Percentiles rank a stretch among this genome's conserved stretches.
phyloP scores from a whole-genome alignment of 2,888 invertebrate species.

The Apodemia hepburni region DNA sequence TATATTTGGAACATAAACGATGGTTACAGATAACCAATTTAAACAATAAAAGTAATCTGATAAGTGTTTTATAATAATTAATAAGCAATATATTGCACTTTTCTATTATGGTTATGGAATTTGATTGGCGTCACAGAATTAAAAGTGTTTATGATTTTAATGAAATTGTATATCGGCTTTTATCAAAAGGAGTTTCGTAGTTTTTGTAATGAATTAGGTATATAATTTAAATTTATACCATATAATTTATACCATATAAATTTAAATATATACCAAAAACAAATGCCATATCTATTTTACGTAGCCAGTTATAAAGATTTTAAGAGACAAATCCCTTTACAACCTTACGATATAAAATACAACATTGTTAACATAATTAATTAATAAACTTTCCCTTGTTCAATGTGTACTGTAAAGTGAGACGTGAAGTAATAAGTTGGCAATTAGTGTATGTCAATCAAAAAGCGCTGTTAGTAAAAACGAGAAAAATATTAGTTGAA shows the following conservation, averaged over 20 bases:
- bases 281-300: too few species aligned
- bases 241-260: too few species aligned
- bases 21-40: slow-evolving; percentile 3
- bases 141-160: too few species aligned
- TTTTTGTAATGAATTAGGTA: too few species aligned
- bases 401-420: slow-evolving; percentile 72
- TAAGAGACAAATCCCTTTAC: background rate
- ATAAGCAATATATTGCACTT: slow-evolving; percentile 4
- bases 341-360: background rate
- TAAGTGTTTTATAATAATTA: slow-evolving; percentile 1
- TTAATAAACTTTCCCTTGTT: slow-evolving; percentile 37
- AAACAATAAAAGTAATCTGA: slow-evolving; percentile 5
- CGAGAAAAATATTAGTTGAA: slow-evolving; percentile 31
- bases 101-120: background rate
- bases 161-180: too few species aligned
- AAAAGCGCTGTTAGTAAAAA: slow-evolving; percentile 49
- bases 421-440: slow-evolving; percentile 54
- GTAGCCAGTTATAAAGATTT: too few species aligned
- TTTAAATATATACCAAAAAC: too few species aligned
- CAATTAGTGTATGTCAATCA: slow-evolving; percentile 48
- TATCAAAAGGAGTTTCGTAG: too few species aligned
- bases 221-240: too few species aligned
- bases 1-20: slow-evolving; percentile 3
- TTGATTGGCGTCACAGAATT: background rate
- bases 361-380: background rate